Percentiles rank a stretch among this genome's conserved stretches.
Evolutionary conservation across 1,140 invertebrate species (phyloP).

Genomic region (Homalodisca vitripennis): DNA sequence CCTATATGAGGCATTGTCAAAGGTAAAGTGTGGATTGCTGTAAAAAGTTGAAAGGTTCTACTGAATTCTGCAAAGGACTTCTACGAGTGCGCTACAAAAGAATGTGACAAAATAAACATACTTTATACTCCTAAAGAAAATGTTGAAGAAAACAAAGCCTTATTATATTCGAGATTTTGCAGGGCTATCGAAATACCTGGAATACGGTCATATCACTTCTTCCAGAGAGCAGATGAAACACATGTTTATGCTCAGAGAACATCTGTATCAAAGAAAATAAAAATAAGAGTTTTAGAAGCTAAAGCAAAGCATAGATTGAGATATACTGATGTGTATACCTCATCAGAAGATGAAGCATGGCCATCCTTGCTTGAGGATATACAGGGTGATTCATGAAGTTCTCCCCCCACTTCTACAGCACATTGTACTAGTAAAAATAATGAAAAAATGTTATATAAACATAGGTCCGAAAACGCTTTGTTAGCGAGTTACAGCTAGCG

Average conservation of each 20-base stretch:
- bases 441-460: no score
- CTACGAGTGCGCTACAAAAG: neutral
- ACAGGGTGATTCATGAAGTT: no score
- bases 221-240: conserved; percentile 17
- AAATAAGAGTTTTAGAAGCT: neutral
- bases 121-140: conserved; percentile 1
- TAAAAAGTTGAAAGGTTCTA: neutral
- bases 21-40: no score
- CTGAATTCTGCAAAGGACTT: conserved; percentile 21
- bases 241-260: conserved; percentile 14
- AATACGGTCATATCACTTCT: neutral
- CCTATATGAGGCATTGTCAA: no score
- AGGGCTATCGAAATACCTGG: conserved; percentile 12
- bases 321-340: conserved; percentile 3
- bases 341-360: no score
- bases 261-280: neutral
- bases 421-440: no score
- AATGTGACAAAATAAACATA: conserved; percentile 3
- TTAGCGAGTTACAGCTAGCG: no score
- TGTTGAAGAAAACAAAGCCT: neutral
- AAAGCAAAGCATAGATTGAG: neutral
- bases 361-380: no score
- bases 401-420: no score
- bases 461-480: no score
- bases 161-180: neutral